A percentile compares a stretch with the other conserved stretches of the same genome.
Evolutionary conservation across 2,113 vertebrate genomes (phyloP).

Genomic region (Pangasianodon gigas): DNA sequence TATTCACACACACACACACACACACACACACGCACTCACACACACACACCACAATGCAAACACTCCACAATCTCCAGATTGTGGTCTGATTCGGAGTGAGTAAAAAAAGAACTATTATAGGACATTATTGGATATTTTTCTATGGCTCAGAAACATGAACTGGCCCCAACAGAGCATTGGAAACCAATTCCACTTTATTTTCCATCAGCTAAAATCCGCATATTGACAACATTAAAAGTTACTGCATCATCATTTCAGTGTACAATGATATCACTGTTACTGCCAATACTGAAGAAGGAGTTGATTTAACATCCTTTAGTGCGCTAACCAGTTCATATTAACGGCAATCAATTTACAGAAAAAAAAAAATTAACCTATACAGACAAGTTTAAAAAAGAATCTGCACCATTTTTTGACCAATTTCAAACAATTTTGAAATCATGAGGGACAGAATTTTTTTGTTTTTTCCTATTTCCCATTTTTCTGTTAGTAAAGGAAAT

Average conservation of each 20-base stretch:
- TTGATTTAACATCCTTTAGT: not conserved
- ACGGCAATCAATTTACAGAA: not conserved
- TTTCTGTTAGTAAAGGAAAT: not conserved
- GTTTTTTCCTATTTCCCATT: not conserved
- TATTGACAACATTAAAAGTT: not conserved
- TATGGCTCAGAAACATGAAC: not conserved
- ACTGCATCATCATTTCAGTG: not conserved
- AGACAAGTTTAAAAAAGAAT: not conserved
- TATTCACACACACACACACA: not conserved
- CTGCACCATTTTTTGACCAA: not conserved
- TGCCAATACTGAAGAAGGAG: not conserved
- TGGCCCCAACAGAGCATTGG: not conserved
- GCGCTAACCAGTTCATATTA: not conserved
- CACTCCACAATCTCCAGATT: not conserved
- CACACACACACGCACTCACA: not conserved
- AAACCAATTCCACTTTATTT: not conserved
- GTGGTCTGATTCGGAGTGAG: not conserved
- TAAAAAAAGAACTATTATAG: slow-evolving; percentile 3
- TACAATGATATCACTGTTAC: not conserved
- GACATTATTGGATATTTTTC: not conserved
- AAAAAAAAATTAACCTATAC: not conserved
- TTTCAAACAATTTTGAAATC: not conserved
- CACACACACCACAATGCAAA: not conserved
- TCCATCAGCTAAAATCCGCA: not conserved
- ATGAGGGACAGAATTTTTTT: not conserved